phyloP scores from a whole-genome alignment of 2,797 vertebrate species.

The Phoxinus dragarum region DNA sequence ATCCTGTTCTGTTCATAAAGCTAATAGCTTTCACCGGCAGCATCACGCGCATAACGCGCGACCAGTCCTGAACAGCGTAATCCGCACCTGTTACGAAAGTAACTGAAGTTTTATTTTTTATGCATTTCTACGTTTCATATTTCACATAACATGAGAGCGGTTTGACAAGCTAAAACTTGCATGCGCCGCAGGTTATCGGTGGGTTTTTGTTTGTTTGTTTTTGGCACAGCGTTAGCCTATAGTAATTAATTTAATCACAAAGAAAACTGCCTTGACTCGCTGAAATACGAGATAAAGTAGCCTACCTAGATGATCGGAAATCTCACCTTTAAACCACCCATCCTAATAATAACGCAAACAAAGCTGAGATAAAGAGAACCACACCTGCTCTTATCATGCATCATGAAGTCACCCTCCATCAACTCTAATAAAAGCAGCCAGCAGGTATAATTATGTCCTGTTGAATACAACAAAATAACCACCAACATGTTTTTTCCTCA shows the following conservation, averaged over 20 bases:
- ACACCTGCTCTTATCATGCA: background rate
- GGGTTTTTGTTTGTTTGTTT: background rate
- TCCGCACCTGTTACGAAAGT: background rate
- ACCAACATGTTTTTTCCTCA: constrained; percentile 12
- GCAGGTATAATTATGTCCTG: background rate
- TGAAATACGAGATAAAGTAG: background rate
- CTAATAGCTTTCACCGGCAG: background rate
- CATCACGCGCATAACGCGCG: background rate
- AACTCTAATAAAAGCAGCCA: background rate
- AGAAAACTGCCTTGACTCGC: background rate
- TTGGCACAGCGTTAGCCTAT: background rate
- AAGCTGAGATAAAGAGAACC: background rate
- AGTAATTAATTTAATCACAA: background rate
- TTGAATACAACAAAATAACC: background rate
- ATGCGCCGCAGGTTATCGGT: background rate
- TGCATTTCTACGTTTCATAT: background rate
- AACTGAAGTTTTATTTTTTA: too few species aligned
- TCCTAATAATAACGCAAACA: background rate
- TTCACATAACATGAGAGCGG: constrained; percentile 36
- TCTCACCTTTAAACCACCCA: background rate
- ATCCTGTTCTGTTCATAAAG: background rate
- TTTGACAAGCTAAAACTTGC: constrained; percentile 5
- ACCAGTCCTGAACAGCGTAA: too few species aligned
- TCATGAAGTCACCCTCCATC: background rate
- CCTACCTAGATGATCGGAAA: background rate